A percentile compares a stretch with the other conserved stretches of the same genome.
Evolutionary conservation across 2,888 invertebrate genomes (phyloP).

Genomic region (Miltochrista miniata): DNA sequence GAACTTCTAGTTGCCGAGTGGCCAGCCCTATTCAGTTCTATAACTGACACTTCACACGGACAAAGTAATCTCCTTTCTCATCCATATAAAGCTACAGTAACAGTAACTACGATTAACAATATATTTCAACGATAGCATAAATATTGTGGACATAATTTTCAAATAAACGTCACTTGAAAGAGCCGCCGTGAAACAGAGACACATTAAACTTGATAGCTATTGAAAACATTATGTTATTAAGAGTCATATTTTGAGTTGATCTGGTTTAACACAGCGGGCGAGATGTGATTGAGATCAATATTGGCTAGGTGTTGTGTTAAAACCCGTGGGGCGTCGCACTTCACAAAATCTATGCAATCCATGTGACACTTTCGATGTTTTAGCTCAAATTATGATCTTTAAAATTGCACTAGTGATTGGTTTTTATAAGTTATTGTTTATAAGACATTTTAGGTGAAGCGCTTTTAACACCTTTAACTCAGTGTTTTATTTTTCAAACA

Average conservation of each 20-base stretch:
- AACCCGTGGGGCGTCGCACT: not conserved
- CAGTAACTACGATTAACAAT: not conserved
- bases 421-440: too few relatives aligned
- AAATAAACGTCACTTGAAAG: constrained; percentile 17
- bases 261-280: not conserved
- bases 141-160: constrained; percentile 5
- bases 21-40: too few relatives aligned
- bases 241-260: constrained; percentile 5
- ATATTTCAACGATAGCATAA: not conserved
- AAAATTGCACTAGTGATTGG: too few relatives aligned
- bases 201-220: constrained; percentile 27
- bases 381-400: not conserved
- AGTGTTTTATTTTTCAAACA: too few relatives aligned
- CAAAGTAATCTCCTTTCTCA: not conserved
- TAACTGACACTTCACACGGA: too few relatives aligned
- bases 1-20: too few relatives aligned
- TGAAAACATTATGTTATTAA: constrained; percentile 30
- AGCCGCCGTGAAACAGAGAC: constrained; percentile 11
- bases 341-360: not conserved
- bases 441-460: too few relatives aligned
- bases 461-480: too few relatives aligned
- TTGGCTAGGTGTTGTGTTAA: not conserved
- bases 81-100: not conserved
- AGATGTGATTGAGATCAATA: not conserved
- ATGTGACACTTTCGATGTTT: not conserved